Conservation (phyloP, 2,888 invertebrate genomes). For the Polia nebulosa region DNA sequence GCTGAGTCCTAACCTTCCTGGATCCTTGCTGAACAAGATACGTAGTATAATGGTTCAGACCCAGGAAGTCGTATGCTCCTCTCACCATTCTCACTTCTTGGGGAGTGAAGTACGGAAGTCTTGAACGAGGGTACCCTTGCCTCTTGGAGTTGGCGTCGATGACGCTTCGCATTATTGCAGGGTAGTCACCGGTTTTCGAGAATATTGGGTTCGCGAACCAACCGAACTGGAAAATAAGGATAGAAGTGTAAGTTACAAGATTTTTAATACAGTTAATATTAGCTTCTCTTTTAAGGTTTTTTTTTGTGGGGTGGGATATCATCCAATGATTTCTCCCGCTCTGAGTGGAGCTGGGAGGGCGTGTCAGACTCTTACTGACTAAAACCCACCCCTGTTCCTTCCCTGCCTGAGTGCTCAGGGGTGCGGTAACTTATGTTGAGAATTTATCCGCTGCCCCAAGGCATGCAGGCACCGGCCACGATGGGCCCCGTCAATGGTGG, state of each 20-base stretch:
- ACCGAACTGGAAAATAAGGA: slow-evolving; percentile 86
- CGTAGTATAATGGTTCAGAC: slow-evolving; percentile 94
- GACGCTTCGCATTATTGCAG: slow-evolving; percentile 91
- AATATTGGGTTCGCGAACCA: slow-evolving; percentile 94
- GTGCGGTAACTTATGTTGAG: no score
- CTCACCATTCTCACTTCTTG: slow-evolving; percentile 91
- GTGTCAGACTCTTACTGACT: no score
- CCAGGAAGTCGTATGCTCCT: slow-evolving; percentile 93
- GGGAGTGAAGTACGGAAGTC: slow-evolving; percentile 91
- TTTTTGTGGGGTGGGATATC: no score
- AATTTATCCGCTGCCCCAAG: no score
- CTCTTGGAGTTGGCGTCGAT: slow-evolving; percentile 90
- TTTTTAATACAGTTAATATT: not conserved
- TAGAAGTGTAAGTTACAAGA: not conserved
- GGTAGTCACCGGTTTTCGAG: slow-evolving; percentile 92
- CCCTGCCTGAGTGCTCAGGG: no score
- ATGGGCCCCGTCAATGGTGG: no score
- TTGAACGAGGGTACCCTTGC: slow-evolving; percentile 91
- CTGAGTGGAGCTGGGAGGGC: no score
- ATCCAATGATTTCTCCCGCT: no score
- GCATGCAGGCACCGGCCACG: no score
- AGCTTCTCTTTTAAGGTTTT: no score
- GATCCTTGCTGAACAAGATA: slow-evolving; percentile 80
- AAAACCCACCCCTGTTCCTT: no score
- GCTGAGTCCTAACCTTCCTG: slow-evolving; percentile 69